Conservation (phyloP, 2,797 vertebrate species). For the Pseudomugil tenellus region DNA sequence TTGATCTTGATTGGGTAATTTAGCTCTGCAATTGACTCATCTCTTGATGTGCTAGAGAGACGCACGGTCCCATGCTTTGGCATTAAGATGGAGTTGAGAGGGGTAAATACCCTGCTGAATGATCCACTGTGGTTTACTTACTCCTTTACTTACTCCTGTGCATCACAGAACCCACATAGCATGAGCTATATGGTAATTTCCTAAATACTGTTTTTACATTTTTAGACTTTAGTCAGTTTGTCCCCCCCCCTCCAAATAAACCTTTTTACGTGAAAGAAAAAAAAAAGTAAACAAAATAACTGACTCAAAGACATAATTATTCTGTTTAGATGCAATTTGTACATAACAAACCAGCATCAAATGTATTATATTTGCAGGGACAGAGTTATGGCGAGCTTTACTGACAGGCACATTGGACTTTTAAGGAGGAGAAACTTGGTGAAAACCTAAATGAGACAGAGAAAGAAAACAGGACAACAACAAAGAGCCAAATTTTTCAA, state of each 20-base stretch:
- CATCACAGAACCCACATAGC: too few relatives aligned
- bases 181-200: too few relatives aligned
- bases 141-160: too few relatives aligned
- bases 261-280: background rate
- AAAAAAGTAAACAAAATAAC: constrained; percentile 2
- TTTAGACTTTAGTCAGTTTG: too few relatives aligned
- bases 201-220: too few relatives aligned
- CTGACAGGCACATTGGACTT: background rate
- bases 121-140: too few relatives aligned
- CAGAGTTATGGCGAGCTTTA: background rate
- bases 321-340: background rate
- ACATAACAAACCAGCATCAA: background rate
- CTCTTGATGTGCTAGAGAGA: too few relatives aligned
- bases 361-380: background rate
- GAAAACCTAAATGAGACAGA: background rate
- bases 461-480: background rate
- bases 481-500: background rate
- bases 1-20: too few relatives aligned
- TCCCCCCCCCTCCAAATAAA: constrained; percentile 10
- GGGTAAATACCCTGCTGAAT: too few relatives aligned
- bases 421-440: background rate
- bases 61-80: too few relatives aligned
- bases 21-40: too few relatives aligned
- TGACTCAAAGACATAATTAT: constrained; percentile 8
- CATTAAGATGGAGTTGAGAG: too few relatives aligned